Evolutionary conservation across 2,888 invertebrate genomes (phyloP).

Genomic region (Petrolisthes manimaculis): DNA sequence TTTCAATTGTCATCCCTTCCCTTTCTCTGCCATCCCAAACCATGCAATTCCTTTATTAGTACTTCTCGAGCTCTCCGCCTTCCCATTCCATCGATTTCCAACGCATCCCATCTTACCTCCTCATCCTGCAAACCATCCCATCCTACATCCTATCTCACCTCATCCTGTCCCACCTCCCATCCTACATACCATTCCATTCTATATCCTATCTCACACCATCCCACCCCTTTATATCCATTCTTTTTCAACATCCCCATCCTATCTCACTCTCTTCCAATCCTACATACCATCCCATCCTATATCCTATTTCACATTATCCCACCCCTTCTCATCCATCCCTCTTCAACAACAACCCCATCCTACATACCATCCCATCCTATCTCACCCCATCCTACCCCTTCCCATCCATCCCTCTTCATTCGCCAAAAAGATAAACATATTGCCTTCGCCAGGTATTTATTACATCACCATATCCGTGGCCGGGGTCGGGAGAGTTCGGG

Average conservation of each 20-base stretch:
- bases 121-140: no score
- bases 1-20: no score
- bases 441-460: conserved; percentile 37
- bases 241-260: neutral
- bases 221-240: neutral
- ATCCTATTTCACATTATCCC: neutral
- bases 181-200: no score
- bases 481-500: conserved; percentile 20
- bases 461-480: conserved; percentile 36
- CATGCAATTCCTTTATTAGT: no score
- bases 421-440: conserved; percentile 26
- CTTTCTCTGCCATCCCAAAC: no score
- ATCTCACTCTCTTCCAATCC: neutral
- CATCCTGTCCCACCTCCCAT: no score
- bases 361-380: neutral
- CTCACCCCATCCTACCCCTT: neutral
- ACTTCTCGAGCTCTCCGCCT: no score
- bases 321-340: neutral
- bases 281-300: neutral
- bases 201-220: no score
- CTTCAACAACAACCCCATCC: neutral
- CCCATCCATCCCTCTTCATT: neutral
- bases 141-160: no score
- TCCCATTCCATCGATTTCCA: no score
- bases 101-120: no score